Percentiles rank a stretch among this genome's conserved stretches.
These are phyloP conservation scores for Gryllus longicercus DNA, from an alignment of 2,888 invertebrate species.

Conservation along the genomic window DNA sequence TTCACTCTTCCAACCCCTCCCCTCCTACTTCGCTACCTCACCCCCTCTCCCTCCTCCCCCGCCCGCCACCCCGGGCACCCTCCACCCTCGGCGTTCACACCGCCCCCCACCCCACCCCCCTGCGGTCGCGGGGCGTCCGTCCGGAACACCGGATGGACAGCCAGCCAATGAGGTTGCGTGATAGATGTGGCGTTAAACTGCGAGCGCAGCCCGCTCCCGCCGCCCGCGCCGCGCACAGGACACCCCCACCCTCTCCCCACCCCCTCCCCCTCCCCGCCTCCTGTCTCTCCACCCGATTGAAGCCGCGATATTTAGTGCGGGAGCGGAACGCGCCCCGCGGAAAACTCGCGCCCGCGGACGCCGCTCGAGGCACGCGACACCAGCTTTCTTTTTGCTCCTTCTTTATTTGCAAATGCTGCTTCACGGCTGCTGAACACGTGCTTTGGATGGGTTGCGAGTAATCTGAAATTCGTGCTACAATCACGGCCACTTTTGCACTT, in stretches of 20 bases:
- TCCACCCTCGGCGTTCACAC: not conserved
- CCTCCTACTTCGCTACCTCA: no score
- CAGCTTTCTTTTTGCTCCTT: no score
- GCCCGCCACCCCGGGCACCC: not conserved
- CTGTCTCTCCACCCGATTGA: not conserved
- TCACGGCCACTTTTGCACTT: no score
- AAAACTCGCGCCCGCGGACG: not conserved
- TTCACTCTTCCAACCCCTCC: no score
- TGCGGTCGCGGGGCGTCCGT: not conserved
- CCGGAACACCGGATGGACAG: conserved; percentile 9
- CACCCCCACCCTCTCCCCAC: not conserved
- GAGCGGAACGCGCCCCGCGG: no score
- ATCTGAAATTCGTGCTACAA: no score
- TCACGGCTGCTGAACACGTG: no score
- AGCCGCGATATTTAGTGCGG: not conserved
- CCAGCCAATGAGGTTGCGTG: conserved; percentile 2
- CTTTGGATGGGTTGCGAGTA: no score
- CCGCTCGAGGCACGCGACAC: not conserved
- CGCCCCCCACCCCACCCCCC: not conserved
- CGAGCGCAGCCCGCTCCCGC: not conserved
- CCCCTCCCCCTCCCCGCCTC: not conserved
- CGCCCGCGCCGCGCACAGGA: not conserved
- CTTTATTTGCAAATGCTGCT: no score
- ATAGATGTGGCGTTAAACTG: conserved; percentile 17
- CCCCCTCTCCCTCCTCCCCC: not conserved